Evolutionary conservation across 2,113 vertebrate species (phyloP).

Genomic region (Tangachromis dhanisi): DNA sequence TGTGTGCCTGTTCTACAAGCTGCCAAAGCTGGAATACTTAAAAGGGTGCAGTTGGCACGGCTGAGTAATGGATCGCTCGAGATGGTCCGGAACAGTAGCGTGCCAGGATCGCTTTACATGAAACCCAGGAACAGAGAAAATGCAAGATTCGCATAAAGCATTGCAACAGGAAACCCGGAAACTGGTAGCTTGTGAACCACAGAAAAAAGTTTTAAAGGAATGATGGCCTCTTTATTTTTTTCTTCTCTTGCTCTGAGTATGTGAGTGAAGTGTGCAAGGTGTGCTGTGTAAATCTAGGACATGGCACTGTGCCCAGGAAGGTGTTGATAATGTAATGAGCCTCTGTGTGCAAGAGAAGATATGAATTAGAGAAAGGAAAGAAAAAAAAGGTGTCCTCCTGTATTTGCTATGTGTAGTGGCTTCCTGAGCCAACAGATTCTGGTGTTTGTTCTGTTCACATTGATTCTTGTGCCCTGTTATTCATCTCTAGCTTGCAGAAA

Average conservation of each 20-base stretch:
- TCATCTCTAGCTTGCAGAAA: background rate
- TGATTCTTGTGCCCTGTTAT: background rate
- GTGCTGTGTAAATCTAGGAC: conserved; percentile 43
- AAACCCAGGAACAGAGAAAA: conserved; percentile 54
- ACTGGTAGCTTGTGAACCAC: conserved; percentile 21
- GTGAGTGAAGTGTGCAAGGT: conserved; percentile 24
- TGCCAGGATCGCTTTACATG: conserved; percentile 61
- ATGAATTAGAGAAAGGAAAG: background rate
- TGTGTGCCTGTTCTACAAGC: conserved; percentile 18
- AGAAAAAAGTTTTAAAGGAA: conserved; percentile 7
- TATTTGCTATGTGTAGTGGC: conserved; percentile 16
- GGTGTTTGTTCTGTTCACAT: background rate
- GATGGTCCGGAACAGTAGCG: conserved; percentile 45
- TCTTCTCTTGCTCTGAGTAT: background rate
- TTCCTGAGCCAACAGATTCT: background rate
- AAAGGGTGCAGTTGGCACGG: conserved; percentile 47
- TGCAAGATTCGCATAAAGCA: conserved; percentile 54
- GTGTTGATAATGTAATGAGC: conserved; percentile 45
- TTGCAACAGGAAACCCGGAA: conserved; percentile 62
- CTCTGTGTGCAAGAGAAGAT: conserved; percentile 22
- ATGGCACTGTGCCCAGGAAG: conserved; percentile 32
- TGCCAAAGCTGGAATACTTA: conserved; percentile 23
- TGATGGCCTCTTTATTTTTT: background rate
- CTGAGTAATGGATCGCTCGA: conserved; percentile 45
- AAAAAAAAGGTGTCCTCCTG: conserved; percentile 1